Base-by-base conservation (phyloP, 2,888 invertebrate genomes). In the Petrophora chlorosata region DNA sequence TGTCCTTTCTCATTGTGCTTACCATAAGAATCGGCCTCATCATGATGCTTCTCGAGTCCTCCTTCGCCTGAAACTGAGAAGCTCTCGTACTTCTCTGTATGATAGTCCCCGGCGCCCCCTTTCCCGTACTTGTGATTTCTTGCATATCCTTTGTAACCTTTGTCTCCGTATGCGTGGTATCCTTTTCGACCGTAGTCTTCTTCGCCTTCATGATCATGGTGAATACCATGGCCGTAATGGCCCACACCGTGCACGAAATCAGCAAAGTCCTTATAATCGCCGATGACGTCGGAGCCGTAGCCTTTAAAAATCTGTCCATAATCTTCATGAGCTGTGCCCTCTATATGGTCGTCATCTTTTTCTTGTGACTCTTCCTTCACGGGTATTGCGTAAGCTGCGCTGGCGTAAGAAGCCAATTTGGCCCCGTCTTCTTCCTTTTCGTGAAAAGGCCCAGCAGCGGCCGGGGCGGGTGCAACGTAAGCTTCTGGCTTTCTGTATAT, bases 41-140 rank as follows among this genome's bases (percentile, higher is more conserved):
- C 91, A 47, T 85, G 81, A 59, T 90, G 85, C n/a, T 86, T 91
- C 33, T 90, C 87, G 65, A 91, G 88, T 30, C 88, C 83, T 15
- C 91, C 92, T 14, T 86, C 87, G 36, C 85, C 85, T 59, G 91
- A 87, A 52, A 81, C 75, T 63, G 92, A 90, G 62, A 84, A 90
- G 23, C 91, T 92, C 67, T 90, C 87, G 44, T 91, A 83, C 49
- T 90, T 86, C 59, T 89, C 89, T 13, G 87, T 88, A 47, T 91
- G 85, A 61, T 92, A 92, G 59, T 91, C 81, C 5, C 92, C 93
- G 47, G 84, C 84, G 32, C 85, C 87, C 3, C 91, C 92, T 68
- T 92, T 91, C 13, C 90, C 91, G 61, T 86, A 92, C 14, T 83
- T 76, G 43, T 92, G 79, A 36, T 84, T 74, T 30, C 76, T 85